Conservation (phyloP, 2,797 vertebrate genomes). For the Macropus fuliginosus region DNA sequence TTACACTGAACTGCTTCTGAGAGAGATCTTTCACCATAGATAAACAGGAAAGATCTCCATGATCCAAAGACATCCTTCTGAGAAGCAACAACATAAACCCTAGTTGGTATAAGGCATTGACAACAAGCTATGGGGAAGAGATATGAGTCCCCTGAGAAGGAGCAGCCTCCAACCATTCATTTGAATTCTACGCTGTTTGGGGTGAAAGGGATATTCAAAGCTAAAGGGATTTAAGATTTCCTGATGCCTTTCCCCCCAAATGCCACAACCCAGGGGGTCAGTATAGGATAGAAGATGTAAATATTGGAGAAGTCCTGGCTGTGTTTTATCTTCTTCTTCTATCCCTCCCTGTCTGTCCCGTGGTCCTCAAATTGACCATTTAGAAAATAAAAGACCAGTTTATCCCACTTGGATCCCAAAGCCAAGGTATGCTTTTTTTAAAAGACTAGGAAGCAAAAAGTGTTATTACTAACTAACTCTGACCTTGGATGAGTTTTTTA, state of each 20-base stretch:
- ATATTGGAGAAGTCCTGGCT: not conserved
- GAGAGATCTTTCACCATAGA: not conserved
- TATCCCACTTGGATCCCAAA: not conserved
- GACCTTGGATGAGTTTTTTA: not conserved
- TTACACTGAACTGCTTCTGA: not conserved
- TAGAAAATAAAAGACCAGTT: not conserved
- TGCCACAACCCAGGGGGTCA: not conserved
- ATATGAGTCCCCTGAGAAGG: not conserved
- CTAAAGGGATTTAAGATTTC: not conserved
- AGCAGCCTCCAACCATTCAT: rapidly evolving
- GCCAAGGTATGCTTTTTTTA: not conserved
- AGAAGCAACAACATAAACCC: not conserved
- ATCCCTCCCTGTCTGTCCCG: not conserved
- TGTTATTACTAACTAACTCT: not conserved
- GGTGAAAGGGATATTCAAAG: not conserved
- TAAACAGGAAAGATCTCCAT: not conserved
- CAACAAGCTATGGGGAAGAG: not conserved
- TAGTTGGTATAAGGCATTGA: not conserved
- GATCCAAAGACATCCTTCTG: not conserved
- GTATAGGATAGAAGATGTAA: not conserved
- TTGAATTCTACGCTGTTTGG: not conserved
- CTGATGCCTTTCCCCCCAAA: not conserved
- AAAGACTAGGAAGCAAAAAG: not conserved
- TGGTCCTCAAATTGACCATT: not conserved
- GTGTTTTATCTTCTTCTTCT: not conserved